Base-by-base conservation (phyloP, 2,113 vertebrate species). In the Labeo rohita region DNA sequence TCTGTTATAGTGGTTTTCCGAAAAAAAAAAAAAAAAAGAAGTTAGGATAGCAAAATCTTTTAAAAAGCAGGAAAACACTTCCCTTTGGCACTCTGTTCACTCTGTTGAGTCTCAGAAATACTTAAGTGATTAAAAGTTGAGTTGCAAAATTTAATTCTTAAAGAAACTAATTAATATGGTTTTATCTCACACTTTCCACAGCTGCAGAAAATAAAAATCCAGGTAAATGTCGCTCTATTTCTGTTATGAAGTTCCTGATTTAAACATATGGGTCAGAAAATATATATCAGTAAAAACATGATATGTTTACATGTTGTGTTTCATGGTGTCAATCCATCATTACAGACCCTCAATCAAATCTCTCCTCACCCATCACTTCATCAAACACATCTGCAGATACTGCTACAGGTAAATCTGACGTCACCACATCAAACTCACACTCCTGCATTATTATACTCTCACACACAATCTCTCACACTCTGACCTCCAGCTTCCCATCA, bases 291-390 rank as follows among this genome's bases (percentile, higher is more conserved):
- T 75, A 10, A 15, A 7, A 50, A 16, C 11, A 18, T 73, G 8
- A 45, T 45, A 10, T 73, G 18, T 16, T 45, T n/a, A 10, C 8
- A 39, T 73, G 3, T 73, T 39, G 39, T 4, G 0, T 54, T 18
- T 56, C 15, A 54, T n/a, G 28, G 16, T 78, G 18, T 34, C 9
- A 59, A 59, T 56, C 52, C 0, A 59, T 78, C 28, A 56, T 80
- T 80, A 16, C 43, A 80, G 77, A 0, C 74, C 8, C 28, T 28
- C 28, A 28, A 28, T 28, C 28, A 28, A 28, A 28, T 28, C 28
- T 28, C 1, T 28, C 8, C 50, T n/a, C 2, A 23, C 0, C 10
- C 11, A 15, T 1, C 47, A 1, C 0, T 36, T 1, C 18, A 72
- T 0, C 61, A 70, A 4, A 70, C 66, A 4, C 6, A 18, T 3